Percentiles rank a stretch among this genome's conserved stretches.
Conservation (phyloP, 2,888 invertebrate species). For the Drosophila tripunctata region DNA sequence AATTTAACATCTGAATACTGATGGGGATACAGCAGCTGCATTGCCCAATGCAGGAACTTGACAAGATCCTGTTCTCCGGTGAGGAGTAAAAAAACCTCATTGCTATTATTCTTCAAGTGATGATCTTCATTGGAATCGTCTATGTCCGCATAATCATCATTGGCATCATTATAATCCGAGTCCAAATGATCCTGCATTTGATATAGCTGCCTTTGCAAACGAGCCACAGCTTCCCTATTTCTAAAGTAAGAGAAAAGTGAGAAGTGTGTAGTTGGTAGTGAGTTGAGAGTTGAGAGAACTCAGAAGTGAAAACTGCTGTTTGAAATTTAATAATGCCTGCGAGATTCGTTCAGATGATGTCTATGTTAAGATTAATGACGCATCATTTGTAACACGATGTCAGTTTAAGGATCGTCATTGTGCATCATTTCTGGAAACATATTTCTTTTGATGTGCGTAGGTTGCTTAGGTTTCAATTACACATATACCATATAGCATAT, state of each 20-base stretch:
- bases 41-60: conserved; percentile 81
- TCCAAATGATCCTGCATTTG: conserved; percentile 36
- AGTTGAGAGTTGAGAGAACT: not conserved
- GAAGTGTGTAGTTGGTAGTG: too few relatives aligned
- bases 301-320: conserved; percentile 23
- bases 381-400: conserved; percentile 47
- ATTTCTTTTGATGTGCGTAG: conserved; percentile 63
- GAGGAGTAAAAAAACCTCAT: conserved; percentile 77
- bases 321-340: conserved; percentile 13
- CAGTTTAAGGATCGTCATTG: conserved; percentile 63
- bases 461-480: conserved; percentile 74
- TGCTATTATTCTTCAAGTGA: conserved; percentile 40
- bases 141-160: conserved; percentile 13
- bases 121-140: conserved; percentile 23
- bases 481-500: too few relatives aligned
- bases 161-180: conserved; percentile 19
- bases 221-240: conserved; percentile 60
- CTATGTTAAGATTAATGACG: conserved; percentile 57
- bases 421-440: conserved; percentile 44
- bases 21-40: conserved; percentile 75
- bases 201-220: conserved; percentile 48
- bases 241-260: conserved; percentile 29
- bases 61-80: conserved; percentile 80
- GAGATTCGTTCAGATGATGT: conserved; percentile 29
- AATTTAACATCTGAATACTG: conserved; percentile 34